Conservation (phyloP, 2,797 vertebrate species). For the Sternotherus odoratus region DNA sequence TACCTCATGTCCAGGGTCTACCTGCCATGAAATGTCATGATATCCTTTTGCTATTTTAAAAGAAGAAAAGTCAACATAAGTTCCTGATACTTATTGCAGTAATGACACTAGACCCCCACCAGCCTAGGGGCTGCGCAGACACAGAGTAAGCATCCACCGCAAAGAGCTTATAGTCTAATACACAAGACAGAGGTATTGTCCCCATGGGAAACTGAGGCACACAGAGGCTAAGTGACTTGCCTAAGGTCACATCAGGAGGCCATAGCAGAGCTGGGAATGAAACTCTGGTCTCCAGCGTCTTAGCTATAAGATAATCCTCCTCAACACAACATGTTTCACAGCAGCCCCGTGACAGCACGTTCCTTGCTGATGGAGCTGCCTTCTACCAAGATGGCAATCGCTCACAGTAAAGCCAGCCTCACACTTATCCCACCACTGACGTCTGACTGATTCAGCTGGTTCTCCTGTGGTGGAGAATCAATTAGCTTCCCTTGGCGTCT, state of each 20-base stretch:
- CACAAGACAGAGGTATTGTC: neutral
- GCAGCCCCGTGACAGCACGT: neutral
- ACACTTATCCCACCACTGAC: neutral
- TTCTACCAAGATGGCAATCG: neutral
- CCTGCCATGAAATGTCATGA: neutral
- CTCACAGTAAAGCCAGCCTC: neutral
- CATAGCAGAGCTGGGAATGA: neutral
- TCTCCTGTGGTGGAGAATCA: neutral
- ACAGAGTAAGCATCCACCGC: neutral
- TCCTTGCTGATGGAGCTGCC: neutral
- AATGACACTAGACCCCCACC: neutral
- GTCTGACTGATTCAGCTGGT: neutral
- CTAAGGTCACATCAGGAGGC: neutral
- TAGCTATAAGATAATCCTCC: neutral
- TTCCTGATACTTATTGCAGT: neutral
- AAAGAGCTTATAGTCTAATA: neutral
- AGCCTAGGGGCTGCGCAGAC: no score
- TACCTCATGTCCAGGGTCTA: neutral
- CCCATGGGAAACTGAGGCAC: neutral
- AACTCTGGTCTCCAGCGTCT: neutral
- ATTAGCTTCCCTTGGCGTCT: neutral
- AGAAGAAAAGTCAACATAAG: neutral
- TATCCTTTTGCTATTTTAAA: neutral
- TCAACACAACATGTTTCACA: neutral
- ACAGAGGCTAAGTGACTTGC: neutral